Evolutionary conservation across 2,888 invertebrate species (phyloP).

Genomic region (Strigamia transsilvanica): DNA sequence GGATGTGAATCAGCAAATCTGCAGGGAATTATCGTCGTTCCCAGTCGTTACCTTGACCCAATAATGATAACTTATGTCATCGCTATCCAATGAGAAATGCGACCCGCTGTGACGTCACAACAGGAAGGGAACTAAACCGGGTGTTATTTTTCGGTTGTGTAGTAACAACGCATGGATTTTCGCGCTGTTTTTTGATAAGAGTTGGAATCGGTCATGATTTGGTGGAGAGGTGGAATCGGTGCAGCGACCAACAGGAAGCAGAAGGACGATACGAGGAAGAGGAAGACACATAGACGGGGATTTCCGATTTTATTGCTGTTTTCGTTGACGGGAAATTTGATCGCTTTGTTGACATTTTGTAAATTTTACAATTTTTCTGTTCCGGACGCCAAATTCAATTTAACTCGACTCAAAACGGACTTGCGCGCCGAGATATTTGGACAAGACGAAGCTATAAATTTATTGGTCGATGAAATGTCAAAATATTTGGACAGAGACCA

Average conservation of each 20-base stretch:
- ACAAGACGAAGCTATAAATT: neutral
- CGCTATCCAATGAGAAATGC: neutral
- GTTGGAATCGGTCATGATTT: neutral
- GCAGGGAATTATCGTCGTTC: neutral
- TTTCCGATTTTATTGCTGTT: neutral
- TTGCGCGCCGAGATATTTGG: neutral
- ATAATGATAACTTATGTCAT: neutral
- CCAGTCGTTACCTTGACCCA: neutral
- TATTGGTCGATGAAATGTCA: neutral
- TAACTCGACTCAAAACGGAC: neutral
- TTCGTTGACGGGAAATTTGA: neutral
- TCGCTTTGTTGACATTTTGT: neutral
- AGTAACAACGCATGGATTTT: no score
- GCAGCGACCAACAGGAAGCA: neutral
- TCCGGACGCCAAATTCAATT: neutral
- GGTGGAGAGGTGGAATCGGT: neutral
- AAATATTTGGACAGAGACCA: neutral
- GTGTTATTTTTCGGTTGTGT: no score
- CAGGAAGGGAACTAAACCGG: no score
- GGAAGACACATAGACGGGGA: neutral
- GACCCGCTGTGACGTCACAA: neutral
- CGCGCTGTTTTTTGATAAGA: no score
- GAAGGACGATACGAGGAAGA: neutral
- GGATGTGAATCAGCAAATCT: slow-evolving; percentile 10
- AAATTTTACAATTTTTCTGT: neutral